A percentile compares a stretch with the other conserved stretches of the same genome.
Evolutionary conservation across 2,113 vertebrate species (phyloP).

Genomic region (Neoarius graeffei): DNA sequence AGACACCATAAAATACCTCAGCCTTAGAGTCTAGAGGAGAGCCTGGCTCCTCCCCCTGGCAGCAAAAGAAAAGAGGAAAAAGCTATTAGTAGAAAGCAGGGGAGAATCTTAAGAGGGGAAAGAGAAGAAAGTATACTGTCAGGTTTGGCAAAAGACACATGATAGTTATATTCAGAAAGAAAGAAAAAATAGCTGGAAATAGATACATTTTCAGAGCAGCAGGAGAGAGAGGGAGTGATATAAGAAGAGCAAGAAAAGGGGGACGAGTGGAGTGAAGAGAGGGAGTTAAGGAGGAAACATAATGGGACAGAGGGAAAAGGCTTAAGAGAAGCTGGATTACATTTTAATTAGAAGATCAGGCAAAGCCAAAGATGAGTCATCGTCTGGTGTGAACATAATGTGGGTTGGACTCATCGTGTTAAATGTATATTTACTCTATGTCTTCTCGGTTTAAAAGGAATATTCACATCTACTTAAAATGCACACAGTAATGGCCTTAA

Average conservation of each 20-base stretch:
- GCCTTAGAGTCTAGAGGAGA: constrained; percentile 73
- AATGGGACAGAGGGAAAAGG: constrained; percentile 28
- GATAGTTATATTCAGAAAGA: constrained; percentile 20
- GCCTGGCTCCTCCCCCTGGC: constrained; percentile 73
- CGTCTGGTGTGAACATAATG: constrained; percentile 36
- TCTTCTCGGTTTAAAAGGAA: not conserved
- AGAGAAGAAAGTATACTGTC: constrained; percentile 39
- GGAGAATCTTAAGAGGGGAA: constrained; percentile 28
- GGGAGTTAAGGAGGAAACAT: not conserved
- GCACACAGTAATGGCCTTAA: not conserved
- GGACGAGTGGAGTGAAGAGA: constrained; percentile 11
- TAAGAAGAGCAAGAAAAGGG: constrained; percentile 14
- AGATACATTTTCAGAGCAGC: constrained; percentile 33
- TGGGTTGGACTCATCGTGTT: not conserved
- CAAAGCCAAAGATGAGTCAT: constrained; percentile 21
- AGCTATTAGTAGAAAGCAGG: constrained; percentile 50
- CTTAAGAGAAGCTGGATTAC: constrained; percentile 49
- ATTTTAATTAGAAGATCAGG: constrained; percentile 42
- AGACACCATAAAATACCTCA: constrained; percentile 74
- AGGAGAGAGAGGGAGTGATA: not conserved
- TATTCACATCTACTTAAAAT: not conserved
- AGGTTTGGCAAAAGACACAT: constrained; percentile 18
- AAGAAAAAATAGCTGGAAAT: constrained; percentile 27
- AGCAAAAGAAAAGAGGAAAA: constrained; percentile 51
- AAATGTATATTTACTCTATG: constrained; percentile 4